Evolutionary conservation across 2,888 invertebrate species (phyloP).

Genomic region (Diaperis boleti): DNA sequence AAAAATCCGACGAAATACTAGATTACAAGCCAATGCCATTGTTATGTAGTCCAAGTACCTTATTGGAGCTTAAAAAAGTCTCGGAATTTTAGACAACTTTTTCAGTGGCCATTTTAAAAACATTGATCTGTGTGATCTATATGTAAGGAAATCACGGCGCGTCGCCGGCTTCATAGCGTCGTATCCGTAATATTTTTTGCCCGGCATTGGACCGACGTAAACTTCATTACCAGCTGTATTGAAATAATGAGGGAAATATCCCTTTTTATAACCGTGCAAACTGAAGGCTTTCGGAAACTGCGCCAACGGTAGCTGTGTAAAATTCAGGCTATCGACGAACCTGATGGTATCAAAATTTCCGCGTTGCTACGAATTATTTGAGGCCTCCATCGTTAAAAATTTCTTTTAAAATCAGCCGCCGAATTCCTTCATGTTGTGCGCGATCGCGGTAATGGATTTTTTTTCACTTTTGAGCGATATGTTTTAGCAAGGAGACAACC

Average conservation of each 20-base stretch:
- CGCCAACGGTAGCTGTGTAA: constrained; percentile 17
- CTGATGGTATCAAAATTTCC: constrained; percentile 31
- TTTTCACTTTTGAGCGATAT: too few species aligned
- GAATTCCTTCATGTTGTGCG: too few species aligned
- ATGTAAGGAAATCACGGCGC: constrained; percentile 45
- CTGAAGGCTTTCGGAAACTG: constrained; percentile 36
- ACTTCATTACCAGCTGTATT: constrained; percentile 45
- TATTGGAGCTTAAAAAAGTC: constrained; percentile 34
- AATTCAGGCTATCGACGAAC: constrained; percentile 42
- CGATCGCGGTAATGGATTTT: too few species aligned
- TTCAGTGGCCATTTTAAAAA: constrained; percentile 37
- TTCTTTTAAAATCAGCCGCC: too few species aligned
- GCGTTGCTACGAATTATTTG: too few species aligned
- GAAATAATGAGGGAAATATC: constrained; percentile 32
- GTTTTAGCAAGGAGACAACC: too few species aligned
- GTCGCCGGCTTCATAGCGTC: constrained; percentile 44
- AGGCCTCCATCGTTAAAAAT: too few species aligned
- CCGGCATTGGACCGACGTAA: too few species aligned
- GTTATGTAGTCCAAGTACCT: too few species aligned
- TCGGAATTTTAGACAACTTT: constrained; percentile 34
- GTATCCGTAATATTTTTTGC: constrained; percentile 47
- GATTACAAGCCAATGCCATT: too few species aligned
- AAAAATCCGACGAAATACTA: too few species aligned
- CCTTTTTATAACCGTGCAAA: constrained; percentile 26
- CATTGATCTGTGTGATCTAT: constrained; percentile 34